These are phyloP conservation scores for Scolopax rusticola DNA, from an alignment of 2,797 vertebrate species.

Conservation along the genomic window DNA sequence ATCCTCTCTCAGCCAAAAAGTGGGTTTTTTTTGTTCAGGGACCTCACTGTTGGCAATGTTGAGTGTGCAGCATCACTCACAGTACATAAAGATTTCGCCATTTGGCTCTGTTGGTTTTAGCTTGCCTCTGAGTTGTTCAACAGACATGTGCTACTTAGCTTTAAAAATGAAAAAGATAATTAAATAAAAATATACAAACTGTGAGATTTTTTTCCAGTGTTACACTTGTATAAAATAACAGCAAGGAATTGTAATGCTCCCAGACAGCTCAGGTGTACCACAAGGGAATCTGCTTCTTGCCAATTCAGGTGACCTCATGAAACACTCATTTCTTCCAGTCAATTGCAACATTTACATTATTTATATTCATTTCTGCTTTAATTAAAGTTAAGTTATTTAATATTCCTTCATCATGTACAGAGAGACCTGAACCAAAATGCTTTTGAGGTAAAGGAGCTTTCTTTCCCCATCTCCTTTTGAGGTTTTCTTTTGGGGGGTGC, in stretches of 20 bases:
- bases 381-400: not conserved
- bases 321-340: not conserved
- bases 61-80: not conserved
- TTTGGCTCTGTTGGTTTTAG: not conserved
- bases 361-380: constrained; percentile 13
- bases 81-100: not conserved
- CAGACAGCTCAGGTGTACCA: not conserved
- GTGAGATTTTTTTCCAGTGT: not conserved
- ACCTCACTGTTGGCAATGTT: not conserved
- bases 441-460: not conserved
- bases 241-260: not conserved
- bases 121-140: not conserved
- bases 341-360: constrained; percentile 1
- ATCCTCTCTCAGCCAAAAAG: not conserved
- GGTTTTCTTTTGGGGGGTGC: accelerated
- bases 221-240: not conserved
- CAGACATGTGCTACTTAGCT: not conserved
- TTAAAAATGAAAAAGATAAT: not conserved
- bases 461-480: not conserved
- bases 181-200: not conserved
- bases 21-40: not conserved
- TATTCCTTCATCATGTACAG: not conserved
- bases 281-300: constrained; percentile 3
- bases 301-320: not conserved
- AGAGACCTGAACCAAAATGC: not conserved